phyloP scores from a whole-genome alignment of 1,140 invertebrate genomes.

The Cotesia chilonis region DNA sequence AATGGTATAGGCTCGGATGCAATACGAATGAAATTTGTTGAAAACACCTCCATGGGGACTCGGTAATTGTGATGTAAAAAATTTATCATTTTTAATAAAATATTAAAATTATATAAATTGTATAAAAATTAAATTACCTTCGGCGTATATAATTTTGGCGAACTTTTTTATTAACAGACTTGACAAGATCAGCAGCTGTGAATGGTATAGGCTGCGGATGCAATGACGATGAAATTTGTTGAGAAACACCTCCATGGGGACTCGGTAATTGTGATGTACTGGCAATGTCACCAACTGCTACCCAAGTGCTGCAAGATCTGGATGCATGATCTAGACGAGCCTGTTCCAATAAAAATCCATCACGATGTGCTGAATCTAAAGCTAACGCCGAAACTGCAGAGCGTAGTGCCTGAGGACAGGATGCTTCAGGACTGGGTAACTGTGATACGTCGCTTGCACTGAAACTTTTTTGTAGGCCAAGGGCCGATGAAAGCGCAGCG shows the following conservation, averaged over 20 bases:
- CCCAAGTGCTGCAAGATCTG: conserved; percentile 86
- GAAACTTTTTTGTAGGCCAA: conserved; percentile 83
- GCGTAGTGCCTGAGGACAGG: conserved; percentile 50
- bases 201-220: conserved; percentile 67
- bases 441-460: conserved; percentile 79
- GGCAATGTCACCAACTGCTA: conserved; percentile 78
- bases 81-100: too few relatives aligned
- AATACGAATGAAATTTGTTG: conserved; percentile 66
- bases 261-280: conserved; percentile 78
- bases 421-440: conserved; percentile 64
- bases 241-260: conserved; percentile 71
- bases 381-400: conserved; percentile 75
- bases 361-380: conserved; percentile 71
- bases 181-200: conserved; percentile 77
- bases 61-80: conserved; percentile 76
- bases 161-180: conserved; percentile 86
- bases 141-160: conserved; percentile 61
- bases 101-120: too few relatives aligned
- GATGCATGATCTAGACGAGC: conserved; percentile 75
- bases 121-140: too few relatives aligned
- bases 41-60: conserved; percentile 74
- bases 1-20: conserved; percentile 67
- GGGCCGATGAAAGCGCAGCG: conserved; percentile 78
- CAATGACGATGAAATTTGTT: conserved; percentile 66
- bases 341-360: conserved; percentile 68